Conservation (phyloP, 2,888 invertebrate genomes). For the Clepsis dumicolana region DNA sequence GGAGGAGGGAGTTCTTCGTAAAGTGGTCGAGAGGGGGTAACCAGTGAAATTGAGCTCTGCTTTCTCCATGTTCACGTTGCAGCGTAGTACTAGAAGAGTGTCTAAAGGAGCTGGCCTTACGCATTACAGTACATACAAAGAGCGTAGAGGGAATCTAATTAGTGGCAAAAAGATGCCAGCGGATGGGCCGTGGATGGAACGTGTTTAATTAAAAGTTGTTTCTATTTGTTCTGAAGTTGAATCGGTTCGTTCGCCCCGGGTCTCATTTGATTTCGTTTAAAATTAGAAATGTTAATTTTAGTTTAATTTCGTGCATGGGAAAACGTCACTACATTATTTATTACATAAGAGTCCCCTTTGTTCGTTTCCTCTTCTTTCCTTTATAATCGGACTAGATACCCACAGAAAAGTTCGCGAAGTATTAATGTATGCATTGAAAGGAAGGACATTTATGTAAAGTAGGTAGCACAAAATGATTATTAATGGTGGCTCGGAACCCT, state of each 20-base stretch:
- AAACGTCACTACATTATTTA: too few species aligned
- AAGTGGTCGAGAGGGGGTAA: constrained; percentile 22
- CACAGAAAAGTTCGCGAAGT: too few species aligned
- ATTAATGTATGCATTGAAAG: too few species aligned
- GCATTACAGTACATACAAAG: constrained; percentile 36
- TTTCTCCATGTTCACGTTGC: background rate
- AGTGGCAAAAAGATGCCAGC: constrained; percentile 50
- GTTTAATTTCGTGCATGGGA: background rate
- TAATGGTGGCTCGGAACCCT: too few species aligned
- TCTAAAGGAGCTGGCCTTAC: constrained; percentile 13
- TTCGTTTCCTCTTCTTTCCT: too few species aligned
- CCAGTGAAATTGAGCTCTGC: constrained; percentile 22
- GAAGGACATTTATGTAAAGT: too few species aligned
- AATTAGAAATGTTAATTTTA: constrained; percentile 24
- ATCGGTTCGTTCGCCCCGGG: constrained; percentile 40
- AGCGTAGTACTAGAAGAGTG: background rate
- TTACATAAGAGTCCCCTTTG: too few species aligned
- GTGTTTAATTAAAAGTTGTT: constrained; percentile 64
- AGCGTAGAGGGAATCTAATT: constrained; percentile 51
- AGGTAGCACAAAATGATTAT: too few species aligned
- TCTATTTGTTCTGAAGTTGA: constrained; percentile 47
- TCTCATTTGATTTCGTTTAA: constrained; percentile 42
- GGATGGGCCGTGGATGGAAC: constrained; percentile 50
- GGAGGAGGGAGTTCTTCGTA: constrained; percentile 21
- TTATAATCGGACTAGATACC: too few species aligned